phyloP scores from a whole-genome alignment of 2,797 vertebrate species.

The Craterocephalus amniculus region DNA sequence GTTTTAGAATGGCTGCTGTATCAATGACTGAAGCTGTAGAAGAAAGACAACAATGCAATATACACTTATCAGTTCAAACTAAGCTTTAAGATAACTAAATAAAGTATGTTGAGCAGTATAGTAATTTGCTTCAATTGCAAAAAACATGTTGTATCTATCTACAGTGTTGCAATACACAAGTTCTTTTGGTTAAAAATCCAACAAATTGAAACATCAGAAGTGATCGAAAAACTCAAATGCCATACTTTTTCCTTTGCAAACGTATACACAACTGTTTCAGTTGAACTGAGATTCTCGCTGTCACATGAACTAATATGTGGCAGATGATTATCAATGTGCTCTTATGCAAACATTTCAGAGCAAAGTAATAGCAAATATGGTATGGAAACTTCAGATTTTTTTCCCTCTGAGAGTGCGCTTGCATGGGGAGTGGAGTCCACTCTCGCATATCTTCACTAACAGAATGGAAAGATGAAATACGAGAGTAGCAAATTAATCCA shows the following conservation, averaged over 20 bases:
- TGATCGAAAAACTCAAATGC: slow-evolving; percentile 14
- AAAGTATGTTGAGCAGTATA: background rate
- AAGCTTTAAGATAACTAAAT: background rate
- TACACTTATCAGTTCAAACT: background rate
- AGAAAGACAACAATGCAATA: background rate
- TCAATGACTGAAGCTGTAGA: background rate
- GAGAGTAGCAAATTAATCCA: slow-evolving; percentile 83
- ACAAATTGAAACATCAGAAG: background rate
- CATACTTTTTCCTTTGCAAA: slow-evolving; percentile 5
- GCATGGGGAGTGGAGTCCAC: slow-evolving; percentile 55
- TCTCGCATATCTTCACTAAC: slow-evolving; percentile 75
- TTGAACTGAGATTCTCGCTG: slow-evolving; percentile 19
- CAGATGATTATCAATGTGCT: slow-evolving; percentile 41
- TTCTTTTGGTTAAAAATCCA: background rate
- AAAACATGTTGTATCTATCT: background rate
- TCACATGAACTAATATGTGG: slow-evolving; percentile 30
- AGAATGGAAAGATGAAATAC: slow-evolving; percentile 86
- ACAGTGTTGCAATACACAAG: background rate
- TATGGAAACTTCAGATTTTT: slow-evolving; percentile 68
- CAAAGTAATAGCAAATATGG: slow-evolving; percentile 57
- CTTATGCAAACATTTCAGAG: slow-evolving; percentile 49
- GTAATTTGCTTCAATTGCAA: background rate
- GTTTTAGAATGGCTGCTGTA: slow-evolving; percentile 15
- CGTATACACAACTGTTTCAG: slow-evolving; percentile 14
- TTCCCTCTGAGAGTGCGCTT: slow-evolving; percentile 52